Conservation (phyloP, 1,140 invertebrate genomes). For the Trinorchestia longiramus region DNA sequence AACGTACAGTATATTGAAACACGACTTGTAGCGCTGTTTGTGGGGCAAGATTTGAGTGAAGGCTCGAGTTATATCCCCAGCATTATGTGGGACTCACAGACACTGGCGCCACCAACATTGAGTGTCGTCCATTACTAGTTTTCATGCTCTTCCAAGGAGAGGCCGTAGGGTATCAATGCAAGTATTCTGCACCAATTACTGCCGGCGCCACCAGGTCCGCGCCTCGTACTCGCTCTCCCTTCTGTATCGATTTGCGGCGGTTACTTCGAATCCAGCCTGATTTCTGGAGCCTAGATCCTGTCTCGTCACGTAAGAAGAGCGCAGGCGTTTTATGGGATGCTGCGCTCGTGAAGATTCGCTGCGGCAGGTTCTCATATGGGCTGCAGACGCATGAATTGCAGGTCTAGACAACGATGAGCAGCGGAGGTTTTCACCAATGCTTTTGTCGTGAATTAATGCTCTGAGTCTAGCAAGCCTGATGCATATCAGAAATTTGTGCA, state of each 20-base stretch:
- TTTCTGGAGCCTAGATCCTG: neutral
- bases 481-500: neutral
- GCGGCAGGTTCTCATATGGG: neutral
- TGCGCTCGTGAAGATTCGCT: neutral
- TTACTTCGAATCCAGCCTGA: conserved; percentile 2
- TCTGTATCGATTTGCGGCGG: conserved; percentile 7
- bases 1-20: neutral
- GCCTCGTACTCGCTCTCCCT: neutral
- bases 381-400: neutral
- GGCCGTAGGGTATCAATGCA: neutral
- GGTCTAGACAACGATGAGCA: neutral
- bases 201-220: neutral
- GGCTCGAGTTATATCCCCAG: neutral
- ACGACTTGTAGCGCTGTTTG: neutral
- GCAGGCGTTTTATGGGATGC: neutral
- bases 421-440: neutral
- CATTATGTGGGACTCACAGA: neutral
- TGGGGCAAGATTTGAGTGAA: neutral
- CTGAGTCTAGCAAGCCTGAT: neutral
- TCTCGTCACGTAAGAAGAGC: neutral
- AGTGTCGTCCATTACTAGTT: neutral
- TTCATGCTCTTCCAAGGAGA: neutral
- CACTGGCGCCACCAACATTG: neutral
- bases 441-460: neutral
- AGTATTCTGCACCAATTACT: neutral